phyloP scores from a whole-genome alignment of 2,113 vertebrate genomes.

The Callionymus lyra region DNA sequence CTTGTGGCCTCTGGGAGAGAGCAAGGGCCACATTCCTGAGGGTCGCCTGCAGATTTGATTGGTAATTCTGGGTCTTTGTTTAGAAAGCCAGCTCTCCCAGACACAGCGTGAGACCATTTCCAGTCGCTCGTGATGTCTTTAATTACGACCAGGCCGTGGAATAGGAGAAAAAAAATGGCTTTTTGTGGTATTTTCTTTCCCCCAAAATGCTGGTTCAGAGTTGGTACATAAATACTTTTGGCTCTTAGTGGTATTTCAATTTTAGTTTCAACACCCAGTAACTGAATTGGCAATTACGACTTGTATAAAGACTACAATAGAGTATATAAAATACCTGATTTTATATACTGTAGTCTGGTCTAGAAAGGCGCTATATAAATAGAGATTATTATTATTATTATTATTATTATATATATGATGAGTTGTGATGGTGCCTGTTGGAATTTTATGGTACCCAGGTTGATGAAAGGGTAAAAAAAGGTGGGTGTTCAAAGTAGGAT shows the following conservation, averaged over 20 bases:
- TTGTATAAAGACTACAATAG: too few relatives aligned
- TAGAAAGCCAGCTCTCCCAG: conserved; percentile 24
- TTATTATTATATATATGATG: too few relatives aligned
- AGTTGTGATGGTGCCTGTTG: too few relatives aligned
- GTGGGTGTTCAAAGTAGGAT: too few relatives aligned
- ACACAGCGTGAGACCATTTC: conserved; percentile 32
- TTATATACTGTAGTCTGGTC: too few relatives aligned
- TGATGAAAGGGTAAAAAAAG: too few relatives aligned
- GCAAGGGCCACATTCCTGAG: conserved; percentile 43
- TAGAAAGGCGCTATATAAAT: too few relatives aligned
- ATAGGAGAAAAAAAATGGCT: conserved; percentile 51
- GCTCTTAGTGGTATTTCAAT: background rate
- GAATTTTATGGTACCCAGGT: too few relatives aligned
- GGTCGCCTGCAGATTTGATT: conserved; percentile 34
- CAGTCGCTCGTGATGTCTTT: conserved; percentile 43
- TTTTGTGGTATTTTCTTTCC: conserved; percentile 26
- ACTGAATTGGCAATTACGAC: conserved; percentile 1
- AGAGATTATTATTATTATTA: too few relatives aligned
- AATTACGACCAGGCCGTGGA: conserved; percentile 44
- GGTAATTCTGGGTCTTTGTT: conserved; percentile 38
- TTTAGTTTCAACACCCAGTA: conserved; percentile 17
- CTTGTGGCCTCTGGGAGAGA: conserved; percentile 33
- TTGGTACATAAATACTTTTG: conserved; percentile 10
- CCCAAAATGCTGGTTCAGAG: conserved; percentile 3
- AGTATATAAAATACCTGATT: too few relatives aligned